phyloP scores from a whole-genome alignment of 2,113 vertebrate genomes.

The Corythoichthys intestinalis region DNA sequence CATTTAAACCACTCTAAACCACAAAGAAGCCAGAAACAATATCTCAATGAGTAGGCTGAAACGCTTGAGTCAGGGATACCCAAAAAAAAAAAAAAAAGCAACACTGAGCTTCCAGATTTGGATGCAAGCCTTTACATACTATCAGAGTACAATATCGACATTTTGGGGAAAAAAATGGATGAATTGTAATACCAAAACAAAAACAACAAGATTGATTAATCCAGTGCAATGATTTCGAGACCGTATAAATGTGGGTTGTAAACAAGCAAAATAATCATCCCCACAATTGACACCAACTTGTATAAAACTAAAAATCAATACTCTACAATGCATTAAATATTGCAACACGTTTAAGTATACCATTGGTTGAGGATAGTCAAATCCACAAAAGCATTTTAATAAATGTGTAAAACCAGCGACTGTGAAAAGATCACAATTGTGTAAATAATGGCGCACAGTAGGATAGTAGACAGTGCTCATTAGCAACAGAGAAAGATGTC shows the following conservation, averaged over 20 bases:
- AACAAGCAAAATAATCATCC: not conserved
- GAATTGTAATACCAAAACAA: not conserved
- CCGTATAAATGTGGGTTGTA: not conserved
- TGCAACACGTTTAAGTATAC: slow-evolving; percentile 25
- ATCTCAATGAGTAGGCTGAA: slow-evolving; percentile 43
- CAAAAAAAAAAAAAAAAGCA: slow-evolving; percentile 27
- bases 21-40: slow-evolving; percentile 45
- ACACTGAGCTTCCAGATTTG: slow-evolving; percentile 15
- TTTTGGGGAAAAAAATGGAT: too few relatives aligned
- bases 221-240: slow-evolving; percentile 19
- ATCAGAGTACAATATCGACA: slow-evolving; percentile 34
- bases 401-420: slow-evolving; percentile 18
- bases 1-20: slow-evolving; percentile 28
- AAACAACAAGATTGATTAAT: not conserved
- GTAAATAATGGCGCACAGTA: slow-evolving; percentile 13
- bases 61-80: slow-evolving; percentile 25
- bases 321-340: slow-evolving; percentile 7
- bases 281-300: not conserved
- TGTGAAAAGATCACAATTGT: slow-evolving; percentile 19
- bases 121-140: slow-evolving; percentile 21
- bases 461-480: not conserved
- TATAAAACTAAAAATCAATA: slow-evolving; percentile 1
- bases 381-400: slow-evolving; percentile 27
- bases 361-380: slow-evolving; percentile 36
- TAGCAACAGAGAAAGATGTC: not conserved